Evolutionary conservation across 2,113 vertebrate genomes (phyloP).

Genomic region (Caracal caracal): DNA sequence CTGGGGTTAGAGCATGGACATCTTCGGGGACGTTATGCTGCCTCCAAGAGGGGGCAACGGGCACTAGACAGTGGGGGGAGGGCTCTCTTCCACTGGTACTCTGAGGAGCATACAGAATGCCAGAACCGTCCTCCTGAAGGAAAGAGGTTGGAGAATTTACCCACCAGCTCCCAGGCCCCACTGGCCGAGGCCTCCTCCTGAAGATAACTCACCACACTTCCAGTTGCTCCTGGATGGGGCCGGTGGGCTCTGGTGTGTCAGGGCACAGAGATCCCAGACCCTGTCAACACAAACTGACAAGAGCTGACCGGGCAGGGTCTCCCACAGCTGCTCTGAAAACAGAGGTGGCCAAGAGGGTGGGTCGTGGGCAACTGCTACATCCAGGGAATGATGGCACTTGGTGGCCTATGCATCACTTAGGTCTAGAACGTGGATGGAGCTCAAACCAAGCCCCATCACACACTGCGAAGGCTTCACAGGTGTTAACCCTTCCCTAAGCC

Average conservation of each 20-base stretch:
- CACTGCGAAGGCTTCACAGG: not conserved
- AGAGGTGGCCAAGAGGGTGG: fast-evolving
- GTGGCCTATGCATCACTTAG: not conserved
- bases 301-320: too few species aligned
- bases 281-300: not conserved
- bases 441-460: not conserved
- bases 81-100: not conserved
- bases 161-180: not conserved
- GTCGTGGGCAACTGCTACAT: not conserved
- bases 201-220: not conserved
- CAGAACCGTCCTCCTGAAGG: not conserved
- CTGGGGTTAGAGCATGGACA: not conserved
- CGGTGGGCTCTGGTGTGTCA: not conserved
- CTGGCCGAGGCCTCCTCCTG: not conserved
- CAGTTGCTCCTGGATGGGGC: not conserved
- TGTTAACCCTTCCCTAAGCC: not conserved
- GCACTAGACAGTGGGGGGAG: not conserved
- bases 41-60: not conserved
- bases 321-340: not conserved
- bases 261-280: not conserved
- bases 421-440: not conserved
- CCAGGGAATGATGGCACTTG: not conserved
- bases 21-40: not conserved
- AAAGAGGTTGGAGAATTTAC: not conserved
- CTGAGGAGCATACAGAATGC: not conserved